Base-by-base conservation (phyloP, 2,113 vertebrate species). In the Rhadina sibilatrix region DNA sequence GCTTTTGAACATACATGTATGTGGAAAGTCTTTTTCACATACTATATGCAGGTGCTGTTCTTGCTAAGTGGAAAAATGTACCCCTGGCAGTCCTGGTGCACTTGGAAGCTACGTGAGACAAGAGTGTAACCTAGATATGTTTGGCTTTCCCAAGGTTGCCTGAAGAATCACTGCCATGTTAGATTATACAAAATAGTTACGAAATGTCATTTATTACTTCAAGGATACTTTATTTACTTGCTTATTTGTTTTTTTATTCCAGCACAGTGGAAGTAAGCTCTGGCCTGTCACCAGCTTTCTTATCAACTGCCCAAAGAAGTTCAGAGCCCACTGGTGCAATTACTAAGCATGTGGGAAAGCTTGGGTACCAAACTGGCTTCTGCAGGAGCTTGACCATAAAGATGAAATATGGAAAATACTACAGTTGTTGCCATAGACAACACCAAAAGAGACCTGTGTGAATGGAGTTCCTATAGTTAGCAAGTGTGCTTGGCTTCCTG, bases 51-150 rank as follows among this genome's bases (percentile, higher is more conserved):
- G n/a, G 8, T 57, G 12, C 12, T 56, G 5, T 10, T 81, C 21
- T 63, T 57, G 15, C 15, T n/a, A 19, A 61, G 24, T 49, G 20
- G 19, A 28, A 14, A 63, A 85, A 35, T 7, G 24, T 4, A 15
- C 24, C 19, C 37, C 27, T 70, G 12, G 15, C 22, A 53, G 22
- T 50, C 31, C 46, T 27, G 20, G 30, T 40, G 27, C 35, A 2
- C 65, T 69, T 53, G 37, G 37, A 49, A 47, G 31, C 50, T 85
- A 6, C 2, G 0, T 0, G 0, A 54, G 49, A 27, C 25, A 15
- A 27, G 38, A 76, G 6, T 9, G 9, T 92, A 27, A 31, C 23
- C 22, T 78, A 50, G 42, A 15, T 31, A 37, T 17, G 8, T 71
- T 56, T 82, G 56, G 8, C 28, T 75, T 85, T 83, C 30, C 0